Percentiles rank a stretch among this genome's conserved stretches.
Conservation (phyloP, 2,888 invertebrate genomes). For the Lycia hirtaria region DNA sequence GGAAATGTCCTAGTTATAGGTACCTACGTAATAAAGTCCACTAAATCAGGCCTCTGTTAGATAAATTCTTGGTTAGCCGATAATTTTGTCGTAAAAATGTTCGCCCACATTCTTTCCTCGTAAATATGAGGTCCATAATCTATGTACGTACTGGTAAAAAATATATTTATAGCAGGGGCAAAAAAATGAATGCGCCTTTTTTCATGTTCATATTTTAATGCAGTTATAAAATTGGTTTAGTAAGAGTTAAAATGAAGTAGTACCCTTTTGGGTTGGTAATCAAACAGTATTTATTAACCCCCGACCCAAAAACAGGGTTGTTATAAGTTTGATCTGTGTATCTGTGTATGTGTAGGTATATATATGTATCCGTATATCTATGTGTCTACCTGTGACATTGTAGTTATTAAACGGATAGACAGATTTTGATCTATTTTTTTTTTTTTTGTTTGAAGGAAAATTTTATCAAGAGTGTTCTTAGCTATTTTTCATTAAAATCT, state of each 20-base stretch:
- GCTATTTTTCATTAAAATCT: too few species aligned
- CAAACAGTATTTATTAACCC: too few species aligned
- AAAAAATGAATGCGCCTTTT: constrained; percentile 18
- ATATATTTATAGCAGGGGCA: constrained; percentile 15
- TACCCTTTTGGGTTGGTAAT: too few species aligned
- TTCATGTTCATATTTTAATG: constrained; percentile 1
- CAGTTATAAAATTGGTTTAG: background rate
- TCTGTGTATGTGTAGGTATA: too few species aligned
- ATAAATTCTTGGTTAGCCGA: constrained; percentile 33
- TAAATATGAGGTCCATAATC: constrained; percentile 15
- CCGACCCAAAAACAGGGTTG: too few species aligned
- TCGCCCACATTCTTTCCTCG: constrained; percentile 22
- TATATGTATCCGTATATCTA: too few species aligned
- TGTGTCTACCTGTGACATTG: too few species aligned
- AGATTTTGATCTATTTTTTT: too few species aligned
- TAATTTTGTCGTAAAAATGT: constrained; percentile 33
- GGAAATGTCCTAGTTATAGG: constrained; percentile 39
- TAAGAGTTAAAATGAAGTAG: background rate
- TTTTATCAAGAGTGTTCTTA: too few species aligned
- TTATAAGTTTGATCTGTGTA: too few species aligned
- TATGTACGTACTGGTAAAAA: constrained; percentile 11
- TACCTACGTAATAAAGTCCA: constrained; percentile 32
- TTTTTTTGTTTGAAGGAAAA: too few species aligned
- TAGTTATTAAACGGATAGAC: too few species aligned
- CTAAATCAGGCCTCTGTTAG: constrained; percentile 32